A percentile compares a stretch with the other conserved stretches of the same genome.
phyloP scores from a whole-genome alignment of 2,797 vertebrate species.

The Melanotaenia pygmaea region DNA sequence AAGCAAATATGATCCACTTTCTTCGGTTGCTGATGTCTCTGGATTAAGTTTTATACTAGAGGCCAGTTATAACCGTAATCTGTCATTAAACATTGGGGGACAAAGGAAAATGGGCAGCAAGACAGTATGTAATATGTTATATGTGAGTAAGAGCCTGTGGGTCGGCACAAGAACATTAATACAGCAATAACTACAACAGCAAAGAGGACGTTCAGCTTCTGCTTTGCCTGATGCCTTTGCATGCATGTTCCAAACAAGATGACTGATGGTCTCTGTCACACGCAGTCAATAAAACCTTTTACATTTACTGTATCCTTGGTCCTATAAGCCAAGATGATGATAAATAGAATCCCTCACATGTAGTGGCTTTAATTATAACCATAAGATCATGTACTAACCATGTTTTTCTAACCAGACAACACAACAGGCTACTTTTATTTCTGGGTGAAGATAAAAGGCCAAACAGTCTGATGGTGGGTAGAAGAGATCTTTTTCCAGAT shows the following conservation, averaged over 20 bases:
- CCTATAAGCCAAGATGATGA: not conserved
- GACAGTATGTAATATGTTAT: too few species aligned
- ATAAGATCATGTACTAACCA: not conserved
- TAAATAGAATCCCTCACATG: not conserved
- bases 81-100: too few species aligned
- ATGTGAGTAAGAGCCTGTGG: too few species aligned
- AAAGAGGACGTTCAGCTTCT: not conserved
- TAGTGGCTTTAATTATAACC: not conserved
- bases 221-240: not conserved
- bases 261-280: not conserved
- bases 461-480: not conserved
- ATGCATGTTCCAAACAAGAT: too few species aligned
- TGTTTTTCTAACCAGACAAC: too few species aligned
- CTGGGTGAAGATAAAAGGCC: not conserved
- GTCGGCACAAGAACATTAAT: not conserved
- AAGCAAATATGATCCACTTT: constrained; percentile 10
- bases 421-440: not conserved
- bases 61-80: not conserved
- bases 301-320: not conserved
- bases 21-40: not conserved
- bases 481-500: not conserved
- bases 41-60: not conserved
- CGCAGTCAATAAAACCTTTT: not conserved
- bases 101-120: too few species aligned
- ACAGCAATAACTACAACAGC: too few species aligned